Evolutionary conservation across 2,797 vertebrate species (phyloP), one percentile per base, ranked within the genome.

Genomic region (Carduelis carduelis): DNA sequence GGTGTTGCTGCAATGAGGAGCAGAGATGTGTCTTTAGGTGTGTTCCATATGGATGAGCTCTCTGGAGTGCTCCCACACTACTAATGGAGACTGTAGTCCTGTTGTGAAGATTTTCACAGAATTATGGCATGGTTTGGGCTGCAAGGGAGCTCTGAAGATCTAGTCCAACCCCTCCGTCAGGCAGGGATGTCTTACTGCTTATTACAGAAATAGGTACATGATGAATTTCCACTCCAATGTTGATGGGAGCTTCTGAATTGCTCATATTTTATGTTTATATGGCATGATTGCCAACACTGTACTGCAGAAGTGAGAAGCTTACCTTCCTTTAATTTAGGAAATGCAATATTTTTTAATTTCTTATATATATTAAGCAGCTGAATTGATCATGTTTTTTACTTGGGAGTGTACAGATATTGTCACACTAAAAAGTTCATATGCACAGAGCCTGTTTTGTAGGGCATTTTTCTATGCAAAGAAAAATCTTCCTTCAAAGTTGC

Each of bases 111-210:
- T 56, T 64, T 50, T 56, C 43, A 60, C 22, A 26, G 71, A 78
- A n/a, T 24, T 55, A 12, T 2, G 5, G 30, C 5, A 3, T 7
- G 1, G 7, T 57, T 76, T 80, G 65, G 26, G 30, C 30, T 49
- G 65, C 9, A 84, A 59, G 23, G 28, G 19, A 43, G 4, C 27
- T 78, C 37, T 78, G 61, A 63, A 59, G 44, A 30, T 16, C 26
- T 35, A n/a, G 11, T 35, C 16, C 24, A 49, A 2, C 2, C 1
- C 4, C 6, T 6, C 8, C 1, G 0, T 28, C 11, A 44, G 52
- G 9, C 16, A 23, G 14, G 12, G 44, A 23, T 61, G 50, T 20
- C 23, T 59, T 56, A 14, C 6, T 61, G 12, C 55, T 49, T 57
- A 9, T 75, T 75, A 30, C 14, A 46, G 39, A 56, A 66, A 21